Evolutionary conservation across 1,140 invertebrate species (phyloP).

Genomic region (Listronotus oregonensis): DNA sequence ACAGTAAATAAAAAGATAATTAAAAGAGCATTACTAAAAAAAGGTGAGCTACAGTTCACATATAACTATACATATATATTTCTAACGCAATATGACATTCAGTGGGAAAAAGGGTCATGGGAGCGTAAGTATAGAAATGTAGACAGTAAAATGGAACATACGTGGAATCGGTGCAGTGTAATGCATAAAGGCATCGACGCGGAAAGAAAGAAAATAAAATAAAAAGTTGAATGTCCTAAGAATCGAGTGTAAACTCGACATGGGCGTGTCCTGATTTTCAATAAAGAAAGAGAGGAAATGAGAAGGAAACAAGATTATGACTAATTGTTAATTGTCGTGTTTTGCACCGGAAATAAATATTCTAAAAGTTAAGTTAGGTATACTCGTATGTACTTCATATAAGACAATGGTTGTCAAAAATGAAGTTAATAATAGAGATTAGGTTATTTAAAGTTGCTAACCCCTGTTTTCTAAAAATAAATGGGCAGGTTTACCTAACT

Average conservation of each 20-base stretch:
- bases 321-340: no score
- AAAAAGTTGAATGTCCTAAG: conserved; percentile 18
- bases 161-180: conserved; percentile 13
- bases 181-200: conserved; percentile 12
- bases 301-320: neutral
- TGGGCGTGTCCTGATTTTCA: conserved; percentile 18
- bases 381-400: no score
- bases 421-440: no score
- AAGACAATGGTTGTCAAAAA: no score
- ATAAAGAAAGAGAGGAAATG: conserved; percentile 3
- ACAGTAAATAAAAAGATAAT: no score
- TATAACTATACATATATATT: neutral
- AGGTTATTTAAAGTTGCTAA: no score
- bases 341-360: no score
- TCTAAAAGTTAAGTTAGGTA: no score
- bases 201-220: conserved; percentile 18
- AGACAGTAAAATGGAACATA: conserved; percentile 6
- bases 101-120: conserved; percentile 12
- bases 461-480: no score
- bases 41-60: conserved; percentile 4
- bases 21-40: no score
- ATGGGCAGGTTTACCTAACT: no score
- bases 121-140: conserved; percentile 4
- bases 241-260: neutral
- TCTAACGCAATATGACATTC: no score